Base-by-base conservation (phyloP, 2,888 invertebrate species). In the Rotaria sp. region DNA sequence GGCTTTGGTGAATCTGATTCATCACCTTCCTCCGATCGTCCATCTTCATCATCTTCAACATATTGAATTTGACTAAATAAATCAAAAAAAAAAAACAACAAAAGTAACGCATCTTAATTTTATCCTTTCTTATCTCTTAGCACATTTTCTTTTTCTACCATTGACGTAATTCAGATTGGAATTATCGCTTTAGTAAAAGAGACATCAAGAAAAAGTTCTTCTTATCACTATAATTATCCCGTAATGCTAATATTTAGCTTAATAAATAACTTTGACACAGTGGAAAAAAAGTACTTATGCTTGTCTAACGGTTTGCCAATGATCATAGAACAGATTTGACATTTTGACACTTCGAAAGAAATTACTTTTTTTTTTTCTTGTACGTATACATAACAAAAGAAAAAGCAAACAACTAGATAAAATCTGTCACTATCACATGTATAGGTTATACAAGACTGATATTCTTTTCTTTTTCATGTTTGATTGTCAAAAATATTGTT, bases 41-140 rank as follows among this genome's bases (percentile, higher is more conserved):
- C 35, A 45, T 80, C 80, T 41, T 80, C 80, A 45, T 80, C 80
- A 26, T 80, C 75, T 80, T 80, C 75, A 80, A 45, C 24, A 80
- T 80, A 80, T 45, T 26, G 80, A 24, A 45, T n/a, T 26, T 80
- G 80, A 80, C 45, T 67, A 67, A 67, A 67, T n/a, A 59, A 15
- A 59, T 26, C 2, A 59, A n/a, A 57, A 57, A 7, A 57, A 4
- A 55, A 57, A 7, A 57, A 4, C 10, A 45, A 45, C 11, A 50
- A 50, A 50, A 50, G 50, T 50, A 10, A 50, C 50, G 50, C 50
- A 50, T 50, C 50, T 18, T 45, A 50, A 50, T 50, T 50, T 50
- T 50, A 50, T 50, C 50, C 15, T 15, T 50, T 50, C 50, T 30
- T 67, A 35, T 67, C 35, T 67, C 18, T 67, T 38, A 67, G 38